phyloP scores from a whole-genome alignment of 2,113 vertebrate species.

The Grammomys surdaster region DNA sequence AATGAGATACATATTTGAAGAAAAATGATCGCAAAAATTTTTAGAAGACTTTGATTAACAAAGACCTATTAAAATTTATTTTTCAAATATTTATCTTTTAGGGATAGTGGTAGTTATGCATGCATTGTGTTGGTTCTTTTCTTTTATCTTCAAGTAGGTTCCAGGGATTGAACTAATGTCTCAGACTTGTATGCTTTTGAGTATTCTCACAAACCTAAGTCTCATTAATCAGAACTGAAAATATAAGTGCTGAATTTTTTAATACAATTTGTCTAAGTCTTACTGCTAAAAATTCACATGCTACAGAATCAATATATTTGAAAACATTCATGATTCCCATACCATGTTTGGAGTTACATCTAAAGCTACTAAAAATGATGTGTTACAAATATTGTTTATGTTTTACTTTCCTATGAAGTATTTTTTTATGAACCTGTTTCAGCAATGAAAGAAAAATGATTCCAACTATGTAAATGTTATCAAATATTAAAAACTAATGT shows the following conservation, averaged over 20 bases:
- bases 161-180: neutral
- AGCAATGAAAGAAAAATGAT: constrained; percentile 29
- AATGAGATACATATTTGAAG: neutral
- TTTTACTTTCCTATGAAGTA: neutral
- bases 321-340: constrained; percentile 5
- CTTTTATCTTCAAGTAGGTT: neutral
- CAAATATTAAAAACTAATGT: constrained; percentile 22
- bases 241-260: neutral
- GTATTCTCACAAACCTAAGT: neutral
- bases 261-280: neutral
- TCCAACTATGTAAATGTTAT: neutral
- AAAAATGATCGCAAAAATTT: neutral
- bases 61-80: neutral
- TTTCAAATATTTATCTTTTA: neutral
- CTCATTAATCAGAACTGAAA: neutral
- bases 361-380: neutral
- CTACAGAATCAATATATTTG: neutral
- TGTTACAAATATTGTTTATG: neutral
- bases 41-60: neutral
- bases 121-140: neutral
- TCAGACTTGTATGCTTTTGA: neutral
- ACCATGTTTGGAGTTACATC: neutral
- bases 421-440: constrained; percentile 48
- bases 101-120: neutral
- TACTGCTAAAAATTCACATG: neutral